These are phyloP conservation scores for Chionodraco myersi DNA, from an alignment of 2,113 vertebrate species.

Conservation along the genomic window DNA sequence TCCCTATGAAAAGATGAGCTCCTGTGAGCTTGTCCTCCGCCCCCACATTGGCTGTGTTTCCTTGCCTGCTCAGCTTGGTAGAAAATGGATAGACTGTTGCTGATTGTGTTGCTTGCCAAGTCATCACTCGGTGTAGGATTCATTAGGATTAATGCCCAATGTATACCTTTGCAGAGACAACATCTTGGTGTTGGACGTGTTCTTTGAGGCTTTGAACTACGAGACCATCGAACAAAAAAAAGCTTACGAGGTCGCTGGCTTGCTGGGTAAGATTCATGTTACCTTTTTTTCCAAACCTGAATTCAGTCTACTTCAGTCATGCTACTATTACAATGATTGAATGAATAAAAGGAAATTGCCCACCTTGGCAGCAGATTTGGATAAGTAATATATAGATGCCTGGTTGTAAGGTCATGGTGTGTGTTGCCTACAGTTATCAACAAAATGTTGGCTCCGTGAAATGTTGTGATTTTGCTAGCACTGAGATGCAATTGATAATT, in stretches of 20 bases:
- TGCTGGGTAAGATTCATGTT: conserved; percentile 87
- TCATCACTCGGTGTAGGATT: conserved; percentile 14
- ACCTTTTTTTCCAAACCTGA: conserved; percentile 1
- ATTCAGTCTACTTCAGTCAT: not conserved
- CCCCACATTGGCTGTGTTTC: not conserved
- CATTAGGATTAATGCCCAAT: conserved; percentile 3
- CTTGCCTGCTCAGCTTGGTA: not conserved
- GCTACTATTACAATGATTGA: not conserved
- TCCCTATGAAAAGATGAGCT: not conserved
- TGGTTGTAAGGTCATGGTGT: not conserved
- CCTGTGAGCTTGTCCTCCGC: not conserved
- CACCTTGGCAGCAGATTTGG: not conserved
- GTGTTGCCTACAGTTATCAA: not conserved
- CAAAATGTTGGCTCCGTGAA: not conserved
- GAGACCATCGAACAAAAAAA: conserved; percentile 99
- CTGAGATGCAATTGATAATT: not conserved
- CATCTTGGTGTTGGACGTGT: conserved; percentile 97
- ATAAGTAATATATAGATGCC: not conserved
- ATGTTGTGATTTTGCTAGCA: not conserved
- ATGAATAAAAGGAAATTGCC: not conserved
- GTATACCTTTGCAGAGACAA: conserved; percentile 90
- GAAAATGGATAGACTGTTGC: conserved; percentile 5
- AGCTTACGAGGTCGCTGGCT: conserved; percentile 97
- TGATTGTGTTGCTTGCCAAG: conserved; percentile 17
- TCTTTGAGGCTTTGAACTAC: conserved; percentile 98